These are phyloP conservation scores for Cydia splendana DNA, from an alignment of 1,140 invertebrate species.

Conservation along the genomic window DNA sequence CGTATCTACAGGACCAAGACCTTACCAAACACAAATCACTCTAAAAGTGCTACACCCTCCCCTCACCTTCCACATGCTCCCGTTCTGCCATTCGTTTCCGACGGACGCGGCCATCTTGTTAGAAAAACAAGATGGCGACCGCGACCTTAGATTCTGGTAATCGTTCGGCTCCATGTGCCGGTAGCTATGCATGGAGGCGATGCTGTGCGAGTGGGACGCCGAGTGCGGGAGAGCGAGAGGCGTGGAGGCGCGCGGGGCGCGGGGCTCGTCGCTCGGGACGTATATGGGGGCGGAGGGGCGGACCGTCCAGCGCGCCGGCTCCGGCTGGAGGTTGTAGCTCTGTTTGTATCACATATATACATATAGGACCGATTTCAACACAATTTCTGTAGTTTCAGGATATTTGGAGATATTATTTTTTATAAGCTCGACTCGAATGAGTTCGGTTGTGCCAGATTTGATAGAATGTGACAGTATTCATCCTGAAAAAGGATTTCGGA, in stretches of 20 bases:
- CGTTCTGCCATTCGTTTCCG: conserved; percentile 76
- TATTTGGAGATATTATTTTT: not conserved
- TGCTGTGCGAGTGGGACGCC: conserved; percentile 72
- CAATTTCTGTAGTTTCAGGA: not conserved
- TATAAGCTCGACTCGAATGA: not conserved
- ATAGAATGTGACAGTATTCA: no score
- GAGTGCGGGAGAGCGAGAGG: conserved; percentile 73
- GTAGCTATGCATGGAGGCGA: conserved; percentile 78
- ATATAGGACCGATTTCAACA: conserved; percentile 42
- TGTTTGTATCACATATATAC: conserved; percentile 58
- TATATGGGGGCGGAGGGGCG: conserved; percentile 73
- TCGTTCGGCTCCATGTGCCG: conserved; percentile 74
- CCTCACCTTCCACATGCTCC: conserved; percentile 78
- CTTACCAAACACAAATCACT: conserved; percentile 59
- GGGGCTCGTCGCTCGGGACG: conserved; percentile 69
- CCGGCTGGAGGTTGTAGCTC: conserved; percentile 77
- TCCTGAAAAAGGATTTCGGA: no score
- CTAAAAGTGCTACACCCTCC: conserved; percentile 64
- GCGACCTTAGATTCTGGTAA: conserved; percentile 74
- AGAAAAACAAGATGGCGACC: conserved; percentile 78
- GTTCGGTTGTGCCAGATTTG: no score
- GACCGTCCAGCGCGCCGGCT: conserved; percentile 64
- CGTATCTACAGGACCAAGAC: conserved; percentile 47
- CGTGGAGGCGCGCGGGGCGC: conserved; percentile 54
- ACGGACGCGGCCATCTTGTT: conserved; percentile 76